A percentile compares a stretch with the other conserved stretches of the same genome.
Conservation (phyloP, 2,113 vertebrate species). For the Myiozetetes cayanensis region DNA sequence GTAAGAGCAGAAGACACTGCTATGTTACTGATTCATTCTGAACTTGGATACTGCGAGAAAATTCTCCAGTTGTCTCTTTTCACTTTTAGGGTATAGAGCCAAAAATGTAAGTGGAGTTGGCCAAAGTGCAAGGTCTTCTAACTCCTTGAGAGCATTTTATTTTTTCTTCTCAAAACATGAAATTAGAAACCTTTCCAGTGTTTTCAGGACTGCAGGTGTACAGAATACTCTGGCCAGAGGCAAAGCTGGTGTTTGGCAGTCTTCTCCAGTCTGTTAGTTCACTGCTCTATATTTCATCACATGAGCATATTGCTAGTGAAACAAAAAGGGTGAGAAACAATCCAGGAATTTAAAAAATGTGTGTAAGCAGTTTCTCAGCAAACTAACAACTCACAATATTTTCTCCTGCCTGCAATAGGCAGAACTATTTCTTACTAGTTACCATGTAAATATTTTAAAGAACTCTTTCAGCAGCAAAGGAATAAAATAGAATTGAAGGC, state of each 20-base stretch:
- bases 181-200: constrained; percentile 56
- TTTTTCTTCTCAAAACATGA: constrained; percentile 58
- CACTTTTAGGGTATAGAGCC: constrained; percentile 35
- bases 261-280: constrained; percentile 4
- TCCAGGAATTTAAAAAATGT: neutral
- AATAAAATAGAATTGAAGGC: neutral
- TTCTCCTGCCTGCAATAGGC: neutral
- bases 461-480: neutral
- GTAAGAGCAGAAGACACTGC: constrained; percentile 55
- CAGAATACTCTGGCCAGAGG: constrained; percentile 48
- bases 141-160: constrained; percentile 60
- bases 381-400: neutral
- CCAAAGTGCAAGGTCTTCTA: constrained; percentile 45
- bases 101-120: constrained; percentile 62
- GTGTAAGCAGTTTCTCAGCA: neutral
- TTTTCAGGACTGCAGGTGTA: constrained; percentile 71
- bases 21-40: constrained; percentile 63
- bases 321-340: neutral
- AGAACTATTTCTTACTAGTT: neutral
- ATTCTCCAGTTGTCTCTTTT: constrained; percentile 70
- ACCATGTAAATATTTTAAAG: neutral
- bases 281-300: constrained; percentile 6
- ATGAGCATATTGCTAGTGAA: constrained; percentile 6
- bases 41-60: constrained; percentile 42
- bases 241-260: constrained; percentile 50